phyloP scores from a whole-genome alignment of 1,140 invertebrate species.

The Habropoda laboriosa region DNA sequence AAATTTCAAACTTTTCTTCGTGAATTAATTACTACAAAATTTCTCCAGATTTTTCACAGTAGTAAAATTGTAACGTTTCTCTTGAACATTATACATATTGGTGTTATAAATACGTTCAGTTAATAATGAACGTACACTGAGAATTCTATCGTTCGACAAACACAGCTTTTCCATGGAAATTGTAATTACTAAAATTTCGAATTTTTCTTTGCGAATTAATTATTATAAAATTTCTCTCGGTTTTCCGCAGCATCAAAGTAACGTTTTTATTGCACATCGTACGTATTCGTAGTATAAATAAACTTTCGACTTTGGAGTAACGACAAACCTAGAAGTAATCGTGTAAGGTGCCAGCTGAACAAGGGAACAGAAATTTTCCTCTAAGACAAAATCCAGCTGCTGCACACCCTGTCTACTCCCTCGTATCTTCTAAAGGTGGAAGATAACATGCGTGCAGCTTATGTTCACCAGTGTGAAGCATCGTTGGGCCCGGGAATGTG shows the following conservation, averaged over 20 bases:
- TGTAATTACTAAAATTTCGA: background rate
- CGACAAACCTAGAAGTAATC: background rate
- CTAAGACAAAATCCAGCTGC: slow-evolving; percentile 9
- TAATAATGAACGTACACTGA: background rate
- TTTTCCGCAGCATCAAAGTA: background rate
- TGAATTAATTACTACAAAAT: too few relatives aligned
- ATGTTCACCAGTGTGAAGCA: slow-evolving; percentile 56
- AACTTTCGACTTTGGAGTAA: background rate
- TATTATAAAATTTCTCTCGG: background rate
- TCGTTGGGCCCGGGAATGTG: slow-evolving; percentile 56
- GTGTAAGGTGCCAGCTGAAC: background rate
- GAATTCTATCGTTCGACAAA: background rate
- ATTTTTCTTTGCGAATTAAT: too few relatives aligned
- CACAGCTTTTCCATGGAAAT: background rate
- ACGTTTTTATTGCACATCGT: background rate
- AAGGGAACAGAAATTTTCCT: background rate
- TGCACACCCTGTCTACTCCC: background rate
- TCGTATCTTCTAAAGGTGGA: background rate
- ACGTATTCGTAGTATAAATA: background rate
- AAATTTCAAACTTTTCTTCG: too few relatives aligned
- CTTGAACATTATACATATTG: too few relatives aligned
- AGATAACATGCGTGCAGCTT: slow-evolving; percentile 42
- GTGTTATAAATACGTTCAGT: too few relatives aligned
- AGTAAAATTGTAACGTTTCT: too few relatives aligned
- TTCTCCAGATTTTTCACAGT: too few relatives aligned